These are phyloP conservation scores for Condylostylus longicornis DNA, from an alignment of 1,140 invertebrate genomes.

Conservation along the genomic window DNA sequence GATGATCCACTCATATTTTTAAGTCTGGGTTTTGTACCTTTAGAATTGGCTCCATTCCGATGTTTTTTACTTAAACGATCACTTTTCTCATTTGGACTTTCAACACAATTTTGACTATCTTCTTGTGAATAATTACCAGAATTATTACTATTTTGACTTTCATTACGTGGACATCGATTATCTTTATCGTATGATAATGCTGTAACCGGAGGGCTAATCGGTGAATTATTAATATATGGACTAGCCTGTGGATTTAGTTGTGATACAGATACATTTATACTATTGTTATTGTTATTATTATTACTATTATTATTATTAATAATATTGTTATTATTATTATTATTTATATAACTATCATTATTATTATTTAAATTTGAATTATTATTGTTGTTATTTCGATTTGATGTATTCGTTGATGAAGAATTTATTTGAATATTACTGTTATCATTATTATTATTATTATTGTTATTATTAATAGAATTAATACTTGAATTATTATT, in stretches of 20 bases:
- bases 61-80: conserved; percentile 32
- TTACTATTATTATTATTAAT: neutral
- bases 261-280: too few species aligned
- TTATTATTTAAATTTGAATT: neutral
- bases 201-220: neutral
- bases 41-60: conserved; percentile 35
- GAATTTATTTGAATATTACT: conserved; percentile 4
- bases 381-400: neutral
- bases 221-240: too few species aligned
- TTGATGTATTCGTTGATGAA: conserved; percentile 7
- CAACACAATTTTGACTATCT: conserved; percentile 7
- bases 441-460: conserved; percentile 8
- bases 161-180: conserved; percentile 20
- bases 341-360: neutral
- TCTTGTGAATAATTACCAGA: conserved; percentile 11
- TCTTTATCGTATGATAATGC: conserved; percentile 8
- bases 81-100: conserved; percentile 16
- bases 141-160: conserved; percentile 27
- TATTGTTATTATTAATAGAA: conserved; percentile 3
- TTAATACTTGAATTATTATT: conserved; percentile 11
- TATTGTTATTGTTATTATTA: neutral
- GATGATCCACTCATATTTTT: conserved; percentile 26
- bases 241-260: too few species aligned
- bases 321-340: neutral
- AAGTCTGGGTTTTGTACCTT: conserved; percentile 28